phyloP scores from a whole-genome alignment of 1,140 invertebrate genomes.

The Chironomus tepperi region DNA sequence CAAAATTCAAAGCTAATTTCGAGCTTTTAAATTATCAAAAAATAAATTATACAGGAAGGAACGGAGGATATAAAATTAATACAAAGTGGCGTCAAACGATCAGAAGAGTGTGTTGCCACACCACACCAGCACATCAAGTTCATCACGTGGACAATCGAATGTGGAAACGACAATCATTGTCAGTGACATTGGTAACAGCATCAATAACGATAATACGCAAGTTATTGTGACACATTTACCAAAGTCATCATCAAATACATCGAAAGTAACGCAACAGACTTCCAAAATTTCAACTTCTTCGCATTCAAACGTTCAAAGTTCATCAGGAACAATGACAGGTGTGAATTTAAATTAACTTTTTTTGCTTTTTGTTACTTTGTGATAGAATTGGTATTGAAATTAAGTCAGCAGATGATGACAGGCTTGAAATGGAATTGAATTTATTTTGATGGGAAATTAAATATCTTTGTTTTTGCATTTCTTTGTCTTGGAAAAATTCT shows the following conservation, averaged over 20 bases:
- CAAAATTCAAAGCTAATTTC: too few relatives aligned
- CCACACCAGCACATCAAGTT: background rate
- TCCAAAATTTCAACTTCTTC: background rate
- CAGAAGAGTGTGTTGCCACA: background rate
- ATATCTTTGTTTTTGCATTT: too few relatives aligned
- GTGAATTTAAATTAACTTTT: background rate
- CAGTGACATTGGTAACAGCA: background rate
- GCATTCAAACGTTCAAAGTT: background rate
- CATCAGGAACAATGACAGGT: slow-evolving; percentile 16
- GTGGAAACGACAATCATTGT: slow-evolving; percentile 10
- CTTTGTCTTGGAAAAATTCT: too few relatives aligned
- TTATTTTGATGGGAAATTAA: too few relatives aligned
- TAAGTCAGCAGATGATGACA: too few relatives aligned
- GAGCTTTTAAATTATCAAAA: too few relatives aligned
- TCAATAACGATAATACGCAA: background rate
- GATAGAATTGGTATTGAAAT: too few relatives aligned
- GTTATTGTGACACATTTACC: background rate
- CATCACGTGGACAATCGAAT: background rate
- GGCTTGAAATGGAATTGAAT: too few relatives aligned
- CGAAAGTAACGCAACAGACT: background rate
- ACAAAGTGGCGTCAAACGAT: slow-evolving; percentile 20
- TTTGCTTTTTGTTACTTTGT: background rate
- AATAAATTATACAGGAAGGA: too few relatives aligned
- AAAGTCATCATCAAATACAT: background rate
- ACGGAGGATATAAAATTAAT: background rate